These are phyloP conservation scores for Phorcus lineatus DNA, from an alignment of 2,888 invertebrate species.

Conservation along the genomic window DNA sequence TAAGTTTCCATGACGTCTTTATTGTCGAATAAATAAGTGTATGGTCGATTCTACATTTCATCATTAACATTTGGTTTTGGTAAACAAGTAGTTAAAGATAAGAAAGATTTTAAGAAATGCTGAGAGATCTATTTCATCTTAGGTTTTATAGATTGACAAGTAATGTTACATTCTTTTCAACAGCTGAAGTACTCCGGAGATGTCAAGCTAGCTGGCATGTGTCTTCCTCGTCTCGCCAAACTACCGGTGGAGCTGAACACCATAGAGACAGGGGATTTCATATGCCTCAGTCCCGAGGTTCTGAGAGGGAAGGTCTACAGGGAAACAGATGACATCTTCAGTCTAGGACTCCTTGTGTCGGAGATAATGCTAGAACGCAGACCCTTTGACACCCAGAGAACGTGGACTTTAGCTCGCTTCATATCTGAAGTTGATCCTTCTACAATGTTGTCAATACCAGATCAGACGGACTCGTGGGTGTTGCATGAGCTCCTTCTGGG, in stretches of 20 bases:
- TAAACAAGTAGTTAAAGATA: too few species aligned
- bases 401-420: conserved; percentile 45
- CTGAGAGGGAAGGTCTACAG: conserved; percentile 61
- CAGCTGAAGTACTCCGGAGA: conserved; percentile 41
- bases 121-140: too few species aligned
- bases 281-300: conserved; percentile 69
- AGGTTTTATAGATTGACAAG: not conserved
- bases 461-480: not conserved
- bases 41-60: too few species aligned
- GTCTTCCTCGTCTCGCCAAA: conserved; percentile 57
- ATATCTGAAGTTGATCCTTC: conserved; percentile 43
- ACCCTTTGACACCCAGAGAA: conserved; percentile 37
- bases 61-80: too few species aligned
- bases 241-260: conserved; percentile 48
- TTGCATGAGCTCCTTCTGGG: not conserved
- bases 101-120: too few species aligned
- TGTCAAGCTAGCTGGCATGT: conserved; percentile 57
- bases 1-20: too few species aligned
- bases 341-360: conserved; percentile 53
- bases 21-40: too few species aligned
- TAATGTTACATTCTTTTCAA: conserved; percentile 2
- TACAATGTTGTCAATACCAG: conserved; percentile 41
- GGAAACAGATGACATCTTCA: conserved; percentile 65
- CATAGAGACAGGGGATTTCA: conserved; percentile 51
- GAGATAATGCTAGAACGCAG: conserved; percentile 40